Conservation (phyloP, 2,888 invertebrate species). For the Heliconius ethilla region DNA sequence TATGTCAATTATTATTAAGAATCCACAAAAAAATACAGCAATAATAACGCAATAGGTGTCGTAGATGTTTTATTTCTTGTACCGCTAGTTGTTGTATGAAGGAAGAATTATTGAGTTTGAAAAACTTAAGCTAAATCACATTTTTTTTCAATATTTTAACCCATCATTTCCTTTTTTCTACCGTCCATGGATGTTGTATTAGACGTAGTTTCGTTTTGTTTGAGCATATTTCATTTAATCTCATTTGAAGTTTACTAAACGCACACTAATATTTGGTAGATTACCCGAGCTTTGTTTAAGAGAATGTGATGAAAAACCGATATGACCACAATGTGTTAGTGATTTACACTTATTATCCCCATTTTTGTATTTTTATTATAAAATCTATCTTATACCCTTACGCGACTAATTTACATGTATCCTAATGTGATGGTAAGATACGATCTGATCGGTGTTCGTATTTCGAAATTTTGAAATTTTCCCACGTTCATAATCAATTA, state of each 20-base stretch:
- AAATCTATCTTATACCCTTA: slow-evolving; percentile 52
- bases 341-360: slow-evolving; percentile 60
- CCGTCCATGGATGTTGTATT: slow-evolving; percentile 78
- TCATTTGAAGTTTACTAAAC: slow-evolving; percentile 41
- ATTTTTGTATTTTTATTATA: slow-evolving; percentile 60
- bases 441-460: slow-evolving; percentile 33
- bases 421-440: slow-evolving; percentile 49
- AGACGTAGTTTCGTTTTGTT: slow-evolving; percentile 45
- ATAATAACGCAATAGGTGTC: slow-evolving; percentile 77
- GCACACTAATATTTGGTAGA: slow-evolving; percentile 52
- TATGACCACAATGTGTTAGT: slow-evolving; percentile 71
- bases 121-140: slow-evolving; percentile 33
- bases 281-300: slow-evolving; percentile 59
- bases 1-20: slow-evolving; percentile 45
- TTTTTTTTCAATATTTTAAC: slow-evolving; percentile 23
- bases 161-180: slow-evolving; percentile 60
- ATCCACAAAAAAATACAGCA: slow-evolving; percentile 62
- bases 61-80: slow-evolving; percentile 64
- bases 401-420: slow-evolving; percentile 56
- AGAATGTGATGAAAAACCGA: slow-evolving; percentile 60
- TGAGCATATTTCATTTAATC: slow-evolving; percentile 14
- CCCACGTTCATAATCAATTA: slow-evolving; percentile 4
- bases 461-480: slow-evolving; percentile 10
- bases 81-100: slow-evolving; percentile 71
- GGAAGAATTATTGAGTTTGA: slow-evolving; percentile 24